phyloP scores from a whole-genome alignment of 2,113 vertebrate genomes.

The Mus pahari region DNA sequence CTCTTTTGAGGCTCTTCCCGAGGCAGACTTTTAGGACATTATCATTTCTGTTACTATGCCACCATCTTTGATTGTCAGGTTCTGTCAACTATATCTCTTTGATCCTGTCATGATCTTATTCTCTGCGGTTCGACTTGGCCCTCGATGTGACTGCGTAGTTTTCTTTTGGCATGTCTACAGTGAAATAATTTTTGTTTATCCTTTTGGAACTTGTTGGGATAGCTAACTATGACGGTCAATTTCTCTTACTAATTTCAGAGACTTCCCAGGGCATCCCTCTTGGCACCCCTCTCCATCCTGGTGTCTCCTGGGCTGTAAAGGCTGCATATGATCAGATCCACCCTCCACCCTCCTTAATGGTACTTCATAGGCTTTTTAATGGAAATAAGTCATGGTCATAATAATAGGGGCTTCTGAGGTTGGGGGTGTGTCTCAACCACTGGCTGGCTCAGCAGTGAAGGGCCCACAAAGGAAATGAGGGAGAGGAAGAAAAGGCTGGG shows the following conservation, averaged over 20 bases:
- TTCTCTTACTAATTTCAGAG: slow-evolving; percentile 2
- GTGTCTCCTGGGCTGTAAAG: background rate
- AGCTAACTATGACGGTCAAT: background rate
- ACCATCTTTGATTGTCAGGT: background rate
- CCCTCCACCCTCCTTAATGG: background rate
- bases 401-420: background rate
- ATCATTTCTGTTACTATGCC: background rate
- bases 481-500: no score
- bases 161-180: background rate
- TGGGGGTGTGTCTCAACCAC: no score
- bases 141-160: background rate
- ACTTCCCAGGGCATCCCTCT: background rate
- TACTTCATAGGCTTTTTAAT: background rate
- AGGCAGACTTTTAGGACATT: background rate
- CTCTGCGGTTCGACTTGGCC: background rate
- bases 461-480: background rate
- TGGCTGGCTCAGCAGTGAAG: background rate
- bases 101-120: background rate
- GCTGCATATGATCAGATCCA: no score
- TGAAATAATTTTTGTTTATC: background rate
- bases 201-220: background rate
- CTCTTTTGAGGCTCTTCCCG: background rate
- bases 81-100: background rate
- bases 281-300: background rate
- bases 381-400: background rate